A percentile compares a stretch with the other conserved stretches of the same genome.
phyloP scores from a whole-genome alignment of 2,888 invertebrate species.

The Ferdinandea cuprea region DNA sequence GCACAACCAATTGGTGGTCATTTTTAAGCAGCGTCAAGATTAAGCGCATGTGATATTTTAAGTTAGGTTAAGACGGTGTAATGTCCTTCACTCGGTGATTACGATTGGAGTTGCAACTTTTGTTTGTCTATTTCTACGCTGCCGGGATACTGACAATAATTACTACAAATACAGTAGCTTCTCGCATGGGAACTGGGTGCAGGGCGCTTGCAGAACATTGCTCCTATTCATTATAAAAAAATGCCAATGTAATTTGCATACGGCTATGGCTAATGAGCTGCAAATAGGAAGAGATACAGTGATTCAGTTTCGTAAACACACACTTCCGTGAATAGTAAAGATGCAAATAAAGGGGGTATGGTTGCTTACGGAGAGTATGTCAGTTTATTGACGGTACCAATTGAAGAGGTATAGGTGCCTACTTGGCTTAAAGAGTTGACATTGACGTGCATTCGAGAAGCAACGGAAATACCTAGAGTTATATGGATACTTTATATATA shows the following conservation, averaged over 20 bases:
- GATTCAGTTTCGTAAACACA: no score
- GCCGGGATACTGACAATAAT: conserved; percentile 40
- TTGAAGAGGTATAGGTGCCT: no score
- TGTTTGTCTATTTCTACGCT: conserved; percentile 7
- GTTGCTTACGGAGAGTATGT: no score
- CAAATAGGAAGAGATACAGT: not conserved
- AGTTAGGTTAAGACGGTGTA: conserved; percentile 47
- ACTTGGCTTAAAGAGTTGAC: no score
- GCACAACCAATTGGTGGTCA: conserved; percentile 30
- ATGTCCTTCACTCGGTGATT: conserved; percentile 38
- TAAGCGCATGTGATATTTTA: conserved; percentile 69
- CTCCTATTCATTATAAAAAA: not conserved
- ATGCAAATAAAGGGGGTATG: no score
- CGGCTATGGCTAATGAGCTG: conserved; percentile 5
- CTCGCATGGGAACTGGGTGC: conserved; percentile 39
- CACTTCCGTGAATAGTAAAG: no score
- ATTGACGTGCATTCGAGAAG: no score
- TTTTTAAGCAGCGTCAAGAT: conserved; percentile 65
- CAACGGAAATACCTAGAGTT: no score
- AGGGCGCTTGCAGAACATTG: not conserved
- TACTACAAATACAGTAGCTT: conserved; percentile 65
- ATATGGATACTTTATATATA: no score
- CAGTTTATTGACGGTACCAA: no score
- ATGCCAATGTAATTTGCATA: conserved; percentile 14
- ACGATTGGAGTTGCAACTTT: conserved; percentile 30